Evolutionary conservation across 2,888 invertebrate genomes (phyloP).

Genomic region (Heliconius ethilla): DNA sequence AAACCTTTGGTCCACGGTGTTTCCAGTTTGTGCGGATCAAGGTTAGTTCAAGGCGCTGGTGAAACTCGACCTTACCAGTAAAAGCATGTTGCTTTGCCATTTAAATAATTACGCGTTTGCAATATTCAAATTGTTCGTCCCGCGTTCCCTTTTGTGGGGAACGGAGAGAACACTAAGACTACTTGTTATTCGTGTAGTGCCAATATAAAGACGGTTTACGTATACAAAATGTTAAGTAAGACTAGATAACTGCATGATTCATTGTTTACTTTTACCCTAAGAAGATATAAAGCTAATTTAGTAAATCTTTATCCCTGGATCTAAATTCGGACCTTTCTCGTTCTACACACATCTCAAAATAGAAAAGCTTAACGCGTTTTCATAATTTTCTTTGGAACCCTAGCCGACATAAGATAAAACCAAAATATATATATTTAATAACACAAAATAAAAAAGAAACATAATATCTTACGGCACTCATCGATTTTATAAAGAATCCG

Average conservation of each 20-base stretch:
- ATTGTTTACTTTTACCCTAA: neutral
- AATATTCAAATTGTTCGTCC: slow-evolving; percentile 8
- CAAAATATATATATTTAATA: neutral
- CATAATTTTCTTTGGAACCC: neutral
- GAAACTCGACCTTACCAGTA: slow-evolving; percentile 38
- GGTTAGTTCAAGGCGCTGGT: slow-evolving; percentile 42
- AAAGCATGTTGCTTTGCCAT: slow-evolving; percentile 34
- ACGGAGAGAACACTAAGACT: neutral
- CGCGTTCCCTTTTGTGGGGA: neutral
- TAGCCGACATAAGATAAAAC: slow-evolving; percentile 2
- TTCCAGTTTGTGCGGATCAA: slow-evolving; percentile 39
- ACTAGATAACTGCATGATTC: no score
- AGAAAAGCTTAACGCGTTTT: neutral
- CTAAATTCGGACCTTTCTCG: no score
- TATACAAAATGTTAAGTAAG: neutral
- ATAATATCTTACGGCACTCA: slow-evolving; percentile 20
- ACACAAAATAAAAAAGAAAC: neutral
- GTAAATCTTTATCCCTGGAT: no score
- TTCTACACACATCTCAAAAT: neutral
- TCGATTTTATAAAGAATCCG: slow-evolving; percentile 22
- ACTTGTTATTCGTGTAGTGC: neutral
- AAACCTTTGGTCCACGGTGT: slow-evolving; percentile 40
- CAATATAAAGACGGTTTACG: neutral
- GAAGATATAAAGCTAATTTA: no score
- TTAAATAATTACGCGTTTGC: slow-evolving; percentile 31